Conservation (phyloP, 2,113 vertebrate genomes). For the Psammodynastes pulverulentus region DNA sequence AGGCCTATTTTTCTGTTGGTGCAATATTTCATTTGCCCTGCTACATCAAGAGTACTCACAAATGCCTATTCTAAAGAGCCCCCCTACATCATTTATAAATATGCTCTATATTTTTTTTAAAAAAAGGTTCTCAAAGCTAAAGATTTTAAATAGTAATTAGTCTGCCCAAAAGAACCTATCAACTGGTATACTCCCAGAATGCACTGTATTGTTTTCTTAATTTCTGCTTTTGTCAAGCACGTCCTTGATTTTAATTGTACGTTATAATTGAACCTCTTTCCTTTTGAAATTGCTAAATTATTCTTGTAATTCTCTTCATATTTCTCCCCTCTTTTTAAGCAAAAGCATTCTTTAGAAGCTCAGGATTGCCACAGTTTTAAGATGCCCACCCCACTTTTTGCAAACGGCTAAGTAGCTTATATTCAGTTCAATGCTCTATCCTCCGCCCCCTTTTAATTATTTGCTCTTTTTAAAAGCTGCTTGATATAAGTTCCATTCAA, state of each 20-base stretch:
- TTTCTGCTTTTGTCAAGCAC: constrained; percentile 42
- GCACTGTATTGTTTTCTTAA: constrained; percentile 25
- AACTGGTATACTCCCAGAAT: constrained; percentile 42
- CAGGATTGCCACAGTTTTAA: constrained; percentile 41
- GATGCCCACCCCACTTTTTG: constrained; percentile 25
- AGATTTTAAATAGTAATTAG: constrained; percentile 50
- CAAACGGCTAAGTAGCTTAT: constrained; percentile 41
- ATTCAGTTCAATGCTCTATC: neutral
- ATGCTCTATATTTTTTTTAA: neutral
- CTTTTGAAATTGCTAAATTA: constrained; percentile 53
- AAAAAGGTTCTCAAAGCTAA: neutral
- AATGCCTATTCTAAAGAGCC: neutral
- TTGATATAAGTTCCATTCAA: neutral
- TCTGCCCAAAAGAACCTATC: constrained; percentile 29
- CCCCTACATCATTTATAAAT: neutral
- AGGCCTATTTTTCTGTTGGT: neutral
- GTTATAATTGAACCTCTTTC: constrained; percentile 39
- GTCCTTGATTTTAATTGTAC: constrained; percentile 51
- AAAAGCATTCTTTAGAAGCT: constrained; percentile 40
- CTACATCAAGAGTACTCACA: neutral
- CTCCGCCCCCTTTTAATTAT: neutral
- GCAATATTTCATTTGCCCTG: neutral
- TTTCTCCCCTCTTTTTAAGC: constrained; percentile 42
- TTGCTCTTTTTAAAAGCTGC: constrained; percentile 15
- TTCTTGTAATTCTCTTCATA: constrained; percentile 45